These are phyloP conservation scores for Recurvirostra avosetta DNA, from an alignment of 2,113 vertebrate species.

Conservation along the genomic window DNA sequence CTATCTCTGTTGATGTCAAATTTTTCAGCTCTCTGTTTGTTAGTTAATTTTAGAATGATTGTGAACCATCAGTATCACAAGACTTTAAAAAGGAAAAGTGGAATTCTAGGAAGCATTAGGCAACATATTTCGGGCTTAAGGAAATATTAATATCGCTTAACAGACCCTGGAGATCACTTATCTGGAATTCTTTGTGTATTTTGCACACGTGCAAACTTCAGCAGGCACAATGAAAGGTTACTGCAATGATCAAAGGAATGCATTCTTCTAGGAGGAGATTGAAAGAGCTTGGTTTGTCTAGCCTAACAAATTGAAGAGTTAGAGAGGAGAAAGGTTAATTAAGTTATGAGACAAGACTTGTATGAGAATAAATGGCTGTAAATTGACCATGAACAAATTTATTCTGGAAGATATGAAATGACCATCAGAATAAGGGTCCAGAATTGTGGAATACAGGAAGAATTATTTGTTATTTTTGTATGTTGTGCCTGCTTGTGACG, in stretches of 20 bases:
- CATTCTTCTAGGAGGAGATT: neutral
- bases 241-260: neutral
- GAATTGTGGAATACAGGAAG: neutral
- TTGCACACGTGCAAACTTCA: neutral
- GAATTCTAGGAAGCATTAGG: neutral
- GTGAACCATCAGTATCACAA: neutral
- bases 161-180: neutral
- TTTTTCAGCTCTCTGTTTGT: neutral
- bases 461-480: neutral
- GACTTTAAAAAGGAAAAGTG: neutral
- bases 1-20: accelerated
- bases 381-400: neutral
- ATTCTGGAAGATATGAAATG: neutral
- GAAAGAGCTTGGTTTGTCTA: neutral
- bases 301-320: neutral
- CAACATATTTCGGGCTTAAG: neutral
- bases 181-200: neutral
- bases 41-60: neutral
- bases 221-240: neutral
- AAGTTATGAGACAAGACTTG: neutral
- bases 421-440: neutral
- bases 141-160: neutral
- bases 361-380: neutral
- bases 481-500: neutral
- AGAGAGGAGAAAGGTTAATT: neutral